Conservation (phyloP, 2,797 vertebrate genomes). For the Oreonectes daqikongensis region DNA sequence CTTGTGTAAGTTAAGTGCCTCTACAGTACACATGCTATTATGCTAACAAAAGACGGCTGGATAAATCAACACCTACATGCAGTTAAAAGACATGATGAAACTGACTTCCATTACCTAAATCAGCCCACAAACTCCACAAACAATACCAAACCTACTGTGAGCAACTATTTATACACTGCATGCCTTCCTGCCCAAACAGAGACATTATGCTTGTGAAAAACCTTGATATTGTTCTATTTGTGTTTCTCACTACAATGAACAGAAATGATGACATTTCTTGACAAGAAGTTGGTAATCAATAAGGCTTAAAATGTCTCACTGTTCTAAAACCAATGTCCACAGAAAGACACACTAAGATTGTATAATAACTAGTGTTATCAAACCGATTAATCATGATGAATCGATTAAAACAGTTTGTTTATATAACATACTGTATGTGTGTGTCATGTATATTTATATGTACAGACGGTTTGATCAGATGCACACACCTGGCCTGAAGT, state of each 20-base stretch:
- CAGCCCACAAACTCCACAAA: constrained; percentile 18
- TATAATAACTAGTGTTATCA: not conserved
- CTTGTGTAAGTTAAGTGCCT: constrained; percentile 6
- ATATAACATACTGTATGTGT: no score
- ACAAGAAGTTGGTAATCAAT: constrained; percentile 22
- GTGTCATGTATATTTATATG: no score
- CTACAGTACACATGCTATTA: not conserved
- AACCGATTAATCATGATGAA: not conserved
- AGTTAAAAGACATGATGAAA: constrained; percentile 21
- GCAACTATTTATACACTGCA: constrained; percentile 28
- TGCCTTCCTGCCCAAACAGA: constrained; percentile 7
- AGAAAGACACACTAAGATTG: not conserved
- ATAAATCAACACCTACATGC: not conserved
- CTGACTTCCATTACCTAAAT: constrained; percentile 17
- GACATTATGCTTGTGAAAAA: constrained; percentile 13
- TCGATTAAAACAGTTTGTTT: no score
- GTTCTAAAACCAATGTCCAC: constrained; percentile 6
- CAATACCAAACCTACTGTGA: constrained; percentile 15
- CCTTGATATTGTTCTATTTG: constrained; percentile 30
- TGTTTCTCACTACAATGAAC: constrained; percentile 27
- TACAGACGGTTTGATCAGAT: no score
- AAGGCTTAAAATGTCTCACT: constrained; percentile 22
- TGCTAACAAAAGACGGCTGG: constrained; percentile 6
- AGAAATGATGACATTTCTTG: constrained; percentile 23
- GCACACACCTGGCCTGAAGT: no score